Base-by-base conservation (phyloP, 2,888 invertebrate species). In the Antitype chi region DNA sequence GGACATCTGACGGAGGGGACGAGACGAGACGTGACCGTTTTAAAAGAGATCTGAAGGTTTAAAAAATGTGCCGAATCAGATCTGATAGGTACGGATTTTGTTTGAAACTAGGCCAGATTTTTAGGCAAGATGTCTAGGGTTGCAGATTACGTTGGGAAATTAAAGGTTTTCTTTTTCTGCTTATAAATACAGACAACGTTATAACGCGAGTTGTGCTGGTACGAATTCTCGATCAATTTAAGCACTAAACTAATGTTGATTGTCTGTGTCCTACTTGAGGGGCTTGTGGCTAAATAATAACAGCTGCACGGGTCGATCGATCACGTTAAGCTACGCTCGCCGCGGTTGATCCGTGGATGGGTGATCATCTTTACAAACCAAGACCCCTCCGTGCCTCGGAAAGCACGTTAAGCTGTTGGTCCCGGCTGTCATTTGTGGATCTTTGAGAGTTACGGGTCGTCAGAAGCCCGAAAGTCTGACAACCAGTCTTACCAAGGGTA, bases 51-150 rank as follows among this genome's bases (percentile, higher is more conserved):
- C 78, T 73, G 74, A 68, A 73, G 64, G 74, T 59, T 64, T 66
- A 59, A 73, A 76, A 79, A 81, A 89, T 78, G n/a, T 86, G 88
- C 80, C 67, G 76, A 84, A 57, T 88, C 85, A 86, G 88, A 71
- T 76, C 78, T 9, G 76, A 85, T 76, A 66, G 43, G 13, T 7
- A 38, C 52, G 52, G 59, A 67, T 74, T 81, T 81, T 79, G 77
- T 74, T 53, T 8, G 64, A 72, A 85, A 80, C 75, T 78, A 81
- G 84, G 82, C 62, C 71, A 80, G 59, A 78, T 79, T 75, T 81
- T 84, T 59, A 55, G 67, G 43, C 53, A 57, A 74, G 67, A 78
- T 78, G 60, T 82, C 69, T 77, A 49, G 28, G 28, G 32, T 68
- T 70, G 62, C 25, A 38, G 69, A 80, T 74, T 67, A 71, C 28